Evolutionary conservation across 2,113 vertebrate genomes (phyloP).

Genomic region (Eublepharis macularius): DNA sequence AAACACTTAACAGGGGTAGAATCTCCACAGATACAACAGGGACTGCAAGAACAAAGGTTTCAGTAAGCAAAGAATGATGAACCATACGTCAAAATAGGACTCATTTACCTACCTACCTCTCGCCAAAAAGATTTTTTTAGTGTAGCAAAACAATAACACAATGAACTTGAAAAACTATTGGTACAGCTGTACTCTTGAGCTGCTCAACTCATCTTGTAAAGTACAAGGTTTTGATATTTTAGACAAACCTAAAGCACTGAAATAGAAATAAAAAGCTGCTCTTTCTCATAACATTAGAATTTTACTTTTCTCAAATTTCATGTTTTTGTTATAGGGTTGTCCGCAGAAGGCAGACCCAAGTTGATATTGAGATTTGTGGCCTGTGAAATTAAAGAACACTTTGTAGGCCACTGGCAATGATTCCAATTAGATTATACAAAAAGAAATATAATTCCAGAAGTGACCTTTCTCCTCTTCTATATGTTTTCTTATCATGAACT

Average conservation of each 20-base stretch:
- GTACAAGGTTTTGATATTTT: not conserved
- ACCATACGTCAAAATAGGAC: too few species aligned
- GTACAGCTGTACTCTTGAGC: not conserved
- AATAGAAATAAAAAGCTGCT: not conserved
- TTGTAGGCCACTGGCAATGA: not conserved
- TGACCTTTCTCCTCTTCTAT: not conserved
- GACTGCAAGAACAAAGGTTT: too few species aligned
- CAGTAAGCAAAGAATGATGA: too few species aligned
- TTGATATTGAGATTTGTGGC: constrained; percentile 7
- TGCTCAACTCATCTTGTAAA: not conserved
- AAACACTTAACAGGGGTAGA: not conserved
- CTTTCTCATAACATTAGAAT: not conserved
- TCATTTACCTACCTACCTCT: too few species aligned
- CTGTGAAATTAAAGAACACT: constrained; percentile 39
- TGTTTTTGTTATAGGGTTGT: not conserved
- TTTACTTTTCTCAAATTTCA: not conserved
- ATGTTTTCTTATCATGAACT: constrained; percentile 17
- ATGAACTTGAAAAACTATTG: not conserved
- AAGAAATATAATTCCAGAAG: constrained; percentile 21
- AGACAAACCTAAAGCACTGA: constrained; percentile 9
- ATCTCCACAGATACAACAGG: too few species aligned
- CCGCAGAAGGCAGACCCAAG: not conserved
- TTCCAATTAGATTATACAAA: not conserved
- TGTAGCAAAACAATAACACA: not conserved
- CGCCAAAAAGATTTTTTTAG: not conserved